Evolutionary conservation across 2,888 invertebrate species (phyloP), one percentile per base, ranked within the genome.

Genomic region (Drosophila nr. perissopoda): DNA sequence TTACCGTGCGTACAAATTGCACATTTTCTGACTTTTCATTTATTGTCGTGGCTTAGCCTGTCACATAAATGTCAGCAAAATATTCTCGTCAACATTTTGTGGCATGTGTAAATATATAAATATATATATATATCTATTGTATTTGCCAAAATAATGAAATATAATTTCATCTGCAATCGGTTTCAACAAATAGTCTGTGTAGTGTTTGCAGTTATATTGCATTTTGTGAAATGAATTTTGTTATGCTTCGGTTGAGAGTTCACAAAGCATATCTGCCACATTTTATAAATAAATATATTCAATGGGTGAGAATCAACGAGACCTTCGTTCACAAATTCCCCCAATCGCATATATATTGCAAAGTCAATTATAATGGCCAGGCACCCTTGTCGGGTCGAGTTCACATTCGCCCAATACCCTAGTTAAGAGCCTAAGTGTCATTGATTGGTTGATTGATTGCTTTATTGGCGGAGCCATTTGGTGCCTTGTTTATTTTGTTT

Each of bases 391-490:
- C 34, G 10, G 27, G 16, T 53, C 34, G 27, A n/a, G 11, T 54
- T 54, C 34, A 34, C 53, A 53, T 25, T 34, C 3, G 16, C n/a
- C 13, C 51, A 25, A 25, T 49, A 33, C 27, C 51, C 52, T 34
- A 59, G 33, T 27, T 49, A 34, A 34, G 51, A 27, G n/a, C 33
- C 34, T 51, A n/a, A 34, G 54, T 36, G 29, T 11, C 27, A 29
- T 60, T 36, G 60, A 36, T 36, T 29, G 56, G 4, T 29, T 56
- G 56, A 40, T 56, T 56, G 56, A 56, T 56, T 40, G 27, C 10
- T 53, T 36, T 29, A 36, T 29, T 52, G 34, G n/a, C 13, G n/a
- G n/a, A 8, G 2, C 16, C 33, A 34, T 33, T 1, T 27, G 6
- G 11, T 21, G 5, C 4, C 8, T 21, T 25, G 16, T 13, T 49